Evolutionary conservation across 2,888 invertebrate species (phyloP).

Genomic region (Parthenolecanium corni): DNA sequence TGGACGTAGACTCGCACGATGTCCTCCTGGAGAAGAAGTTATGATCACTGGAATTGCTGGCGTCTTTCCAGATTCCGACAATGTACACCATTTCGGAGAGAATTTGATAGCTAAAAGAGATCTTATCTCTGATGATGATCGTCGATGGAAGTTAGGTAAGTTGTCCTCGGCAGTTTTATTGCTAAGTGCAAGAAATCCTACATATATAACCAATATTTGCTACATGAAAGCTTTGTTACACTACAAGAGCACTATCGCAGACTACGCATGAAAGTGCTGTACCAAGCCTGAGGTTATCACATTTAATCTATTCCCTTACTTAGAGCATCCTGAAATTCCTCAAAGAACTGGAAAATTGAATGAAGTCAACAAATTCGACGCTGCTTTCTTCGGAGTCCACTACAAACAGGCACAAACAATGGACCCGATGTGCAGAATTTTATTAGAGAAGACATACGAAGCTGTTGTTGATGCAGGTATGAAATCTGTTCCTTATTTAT

Average conservation of each 20-base stretch:
- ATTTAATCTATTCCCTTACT: background rate
- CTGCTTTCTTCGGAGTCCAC: constrained; percentile 62
- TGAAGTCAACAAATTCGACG: constrained; percentile 60
- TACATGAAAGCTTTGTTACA: too few species aligned
- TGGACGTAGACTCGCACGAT: constrained; percentile 46
- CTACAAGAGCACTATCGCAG: too few species aligned
- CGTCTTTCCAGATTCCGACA: constrained; percentile 64
- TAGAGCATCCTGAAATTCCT: constrained; percentile 56
- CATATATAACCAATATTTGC: too few species aligned
- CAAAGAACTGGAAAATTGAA: constrained; percentile 59
- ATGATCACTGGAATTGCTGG: constrained; percentile 58
- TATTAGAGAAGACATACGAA: constrained; percentile 67
- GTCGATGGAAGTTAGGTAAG: constrained; percentile 39
- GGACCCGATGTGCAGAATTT: constrained; percentile 65
- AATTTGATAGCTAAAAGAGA: constrained; percentile 67
- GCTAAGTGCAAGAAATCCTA: too few species aligned
- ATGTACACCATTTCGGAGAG: constrained; percentile 55
- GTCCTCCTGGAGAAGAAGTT: constrained; percentile 51
- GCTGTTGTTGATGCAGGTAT: constrained; percentile 61
- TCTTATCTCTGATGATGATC: constrained; percentile 45
- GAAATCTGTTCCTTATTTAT: too few species aligned
- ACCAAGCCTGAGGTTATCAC: too few species aligned
- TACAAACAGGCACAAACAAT: constrained; percentile 63
- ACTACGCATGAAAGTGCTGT: too few species aligned
- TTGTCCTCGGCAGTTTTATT: background rate